Evolutionary conservation across 2,888 invertebrate genomes (phyloP), one percentile per base, ranked within the genome.

Genomic region (Adineta ricciae): DNA sequence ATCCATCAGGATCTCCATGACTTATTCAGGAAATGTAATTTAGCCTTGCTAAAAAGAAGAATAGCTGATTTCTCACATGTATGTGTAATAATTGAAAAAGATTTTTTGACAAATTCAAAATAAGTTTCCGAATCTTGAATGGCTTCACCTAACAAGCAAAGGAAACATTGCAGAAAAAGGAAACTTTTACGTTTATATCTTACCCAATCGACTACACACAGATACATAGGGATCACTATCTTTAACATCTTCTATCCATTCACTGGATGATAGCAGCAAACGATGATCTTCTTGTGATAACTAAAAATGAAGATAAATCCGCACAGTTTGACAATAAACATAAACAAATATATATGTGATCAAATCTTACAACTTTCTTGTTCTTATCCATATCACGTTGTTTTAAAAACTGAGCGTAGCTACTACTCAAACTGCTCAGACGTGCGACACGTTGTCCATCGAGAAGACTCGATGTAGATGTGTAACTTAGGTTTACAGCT

Each of bases 191-290:
- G 5, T 46, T 16, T 64, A 4, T 64, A 1, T 16, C 8, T 41
- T 78, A 78, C 78, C 78, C 14, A 78, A 36, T n/a, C 78, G 78
- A 41, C 41, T 41, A 41, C 38, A 2, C 38, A 78, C 41, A 1
- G 78, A 78, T 78, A 78, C 78, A 41, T 78, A 78, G 21, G 78
- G 78, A 78, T 78, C 78, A 41, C 78, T 78, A 78, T 78, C 78
- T 78, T 78, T 78, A 41, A 24, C 41, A 38, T 78, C 78, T 78
- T 78, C 78, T 8, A 78, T 11, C 38, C 38, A 78, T 78, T 78
- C 78, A 41, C 78, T 78, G n/a, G 78, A 78, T 38, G 41, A 41
- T 78, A 78, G 41, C 32, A 64, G 19, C 11, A 78, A n/a, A 41
- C 78, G 78, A 38, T 78, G 78, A 78, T 78, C 78, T 78, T 78